A percentile compares a stretch with the other conserved stretches of the same genome.
Conservation (phyloP, 2,888 invertebrate species). For the Acrocera orbiculus region DNA sequence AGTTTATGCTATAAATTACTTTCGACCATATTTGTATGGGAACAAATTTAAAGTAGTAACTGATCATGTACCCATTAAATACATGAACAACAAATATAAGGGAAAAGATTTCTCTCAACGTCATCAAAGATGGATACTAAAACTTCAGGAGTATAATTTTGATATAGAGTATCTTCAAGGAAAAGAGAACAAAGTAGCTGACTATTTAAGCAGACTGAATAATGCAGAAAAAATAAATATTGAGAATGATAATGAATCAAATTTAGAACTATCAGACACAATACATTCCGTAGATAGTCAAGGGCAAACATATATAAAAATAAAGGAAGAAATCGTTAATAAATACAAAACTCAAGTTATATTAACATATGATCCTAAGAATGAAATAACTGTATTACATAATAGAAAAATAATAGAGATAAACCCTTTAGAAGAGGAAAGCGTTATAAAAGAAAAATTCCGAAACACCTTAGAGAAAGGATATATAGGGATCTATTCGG, state of each 20-base stretch:
- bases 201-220: slow-evolving; percentile 11
- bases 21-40: slow-evolving; percentile 10
- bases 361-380: slow-evolving; percentile 8
- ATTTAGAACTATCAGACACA: slow-evolving; percentile 6
- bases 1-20: slow-evolving; percentile 8
- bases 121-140: slow-evolving; percentile 9
- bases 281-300: slow-evolving; percentile 10
- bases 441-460: slow-evolving; percentile 8
- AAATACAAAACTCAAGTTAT: slow-evolving; percentile 12
- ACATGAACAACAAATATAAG: slow-evolving; percentile 9
- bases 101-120: slow-evolving; percentile 9
- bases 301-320: slow-evolving; percentile 9
- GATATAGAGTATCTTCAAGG: slow-evolving; percentile 11
- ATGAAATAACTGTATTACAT: slow-evolving; percentile 6
- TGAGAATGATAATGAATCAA: slow-evolving; percentile 9
- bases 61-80: slow-evolving; percentile 11
- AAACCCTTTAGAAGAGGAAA: too few species aligned
- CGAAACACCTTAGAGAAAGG: slow-evolving; percentile 5
- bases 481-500: slow-evolving; percentile 6
- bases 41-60: slow-evolving; percentile 10
- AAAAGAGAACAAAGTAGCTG: slow-evolving; percentile 11
- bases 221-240: slow-evolving; percentile 3
- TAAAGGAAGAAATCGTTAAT: slow-evolving; percentile 10
- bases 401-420: too few species aligned
- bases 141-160: slow-evolving; percentile 10